A percentile compares a stretch with the other conserved stretches of the same genome.
These are phyloP conservation scores for Peromyscus polionotus DNA, from an alignment of 2,113 vertebrate species.

Conservation along the genomic window DNA sequence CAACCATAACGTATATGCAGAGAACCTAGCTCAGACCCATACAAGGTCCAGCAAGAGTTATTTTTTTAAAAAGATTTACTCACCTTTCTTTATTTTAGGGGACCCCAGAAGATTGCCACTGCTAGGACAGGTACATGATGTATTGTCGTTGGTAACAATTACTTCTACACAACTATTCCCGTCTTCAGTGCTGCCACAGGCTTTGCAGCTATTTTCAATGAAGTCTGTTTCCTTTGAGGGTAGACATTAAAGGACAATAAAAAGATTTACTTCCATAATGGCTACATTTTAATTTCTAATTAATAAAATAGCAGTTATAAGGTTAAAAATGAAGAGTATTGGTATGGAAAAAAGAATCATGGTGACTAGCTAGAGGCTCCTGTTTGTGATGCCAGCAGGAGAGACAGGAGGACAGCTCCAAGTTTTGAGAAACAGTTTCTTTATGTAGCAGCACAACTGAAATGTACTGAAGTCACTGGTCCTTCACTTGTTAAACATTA, in stretches of 20 bases:
- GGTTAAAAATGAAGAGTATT: conserved; percentile 18
- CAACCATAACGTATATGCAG: neutral
- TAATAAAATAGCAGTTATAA: neutral
- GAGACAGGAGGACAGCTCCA: neutral
- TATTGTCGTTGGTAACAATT: conserved; percentile 89
- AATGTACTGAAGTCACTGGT: neutral
- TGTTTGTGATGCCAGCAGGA: neutral
- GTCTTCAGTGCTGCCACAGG: conserved; percentile 91
- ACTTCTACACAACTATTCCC: conserved; percentile 89
- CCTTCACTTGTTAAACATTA: neutral
- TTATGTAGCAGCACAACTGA: neutral
- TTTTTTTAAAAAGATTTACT: conserved; percentile 45
- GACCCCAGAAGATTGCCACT: conserved; percentile 90
- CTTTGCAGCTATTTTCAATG: conserved; percentile 91
- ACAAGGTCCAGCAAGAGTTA: neutral
- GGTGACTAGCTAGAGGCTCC: neutral
- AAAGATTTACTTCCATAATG: conserved; percentile 16
- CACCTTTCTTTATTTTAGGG: conserved; percentile 95
- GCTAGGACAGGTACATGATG: conserved; percentile 93
- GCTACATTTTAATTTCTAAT: conserved; percentile 54
- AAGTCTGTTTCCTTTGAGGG: conserved; percentile 91
- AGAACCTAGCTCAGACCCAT: neutral
- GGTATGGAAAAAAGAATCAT: conserved; percentile 26
- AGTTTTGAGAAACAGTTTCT: neutral
- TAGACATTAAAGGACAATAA: conserved; percentile 56